Evolutionary conservation across 2,888 invertebrate genomes (phyloP).

Genomic region (Tenthredo scrophulariae): DNA sequence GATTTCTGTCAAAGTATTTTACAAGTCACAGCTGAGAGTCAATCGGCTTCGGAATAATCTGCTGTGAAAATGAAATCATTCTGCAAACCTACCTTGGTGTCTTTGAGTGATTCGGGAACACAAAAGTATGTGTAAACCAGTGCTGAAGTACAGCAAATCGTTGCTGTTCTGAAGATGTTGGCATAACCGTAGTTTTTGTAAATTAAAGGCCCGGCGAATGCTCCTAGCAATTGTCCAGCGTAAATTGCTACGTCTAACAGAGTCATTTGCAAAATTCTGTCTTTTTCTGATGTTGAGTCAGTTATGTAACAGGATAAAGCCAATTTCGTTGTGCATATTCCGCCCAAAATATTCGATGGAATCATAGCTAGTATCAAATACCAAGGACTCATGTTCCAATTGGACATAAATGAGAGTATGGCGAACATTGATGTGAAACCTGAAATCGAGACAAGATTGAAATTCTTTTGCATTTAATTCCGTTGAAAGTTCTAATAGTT

Average conservation of each 20-base stretch:
- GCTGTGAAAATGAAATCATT: neutral
- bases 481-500: too few relatives aligned
- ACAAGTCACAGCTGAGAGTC: neutral
- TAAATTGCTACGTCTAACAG: constrained; percentile 81
- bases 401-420: constrained; percentile 63
- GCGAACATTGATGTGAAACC: constrained; percentile 64
- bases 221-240: constrained; percentile 83
- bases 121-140: constrained; percentile 79
- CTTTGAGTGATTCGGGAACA: constrained; percentile 80
- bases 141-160: constrained; percentile 77
- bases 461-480: too few relatives aligned
- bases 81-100: constrained; percentile 60
- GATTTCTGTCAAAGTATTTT: constrained; percentile 74
- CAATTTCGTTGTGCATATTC: constrained; percentile 65
- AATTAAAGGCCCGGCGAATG: constrained; percentile 82
- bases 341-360: constrained; percentile 67
- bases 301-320: constrained; percentile 82
- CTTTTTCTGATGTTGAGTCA: constrained; percentile 83
- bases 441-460: constrained; percentile 46
- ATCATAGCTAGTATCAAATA: constrained; percentile 65
- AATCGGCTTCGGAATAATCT: neutral
- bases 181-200: constrained; percentile 81
- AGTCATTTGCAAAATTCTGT: constrained; percentile 79
- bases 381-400: constrained; percentile 68
- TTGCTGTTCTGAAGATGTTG: constrained; percentile 79